Base-by-base conservation (phyloP, 2,888 invertebrate species). In the Fragum sueziense region DNA sequence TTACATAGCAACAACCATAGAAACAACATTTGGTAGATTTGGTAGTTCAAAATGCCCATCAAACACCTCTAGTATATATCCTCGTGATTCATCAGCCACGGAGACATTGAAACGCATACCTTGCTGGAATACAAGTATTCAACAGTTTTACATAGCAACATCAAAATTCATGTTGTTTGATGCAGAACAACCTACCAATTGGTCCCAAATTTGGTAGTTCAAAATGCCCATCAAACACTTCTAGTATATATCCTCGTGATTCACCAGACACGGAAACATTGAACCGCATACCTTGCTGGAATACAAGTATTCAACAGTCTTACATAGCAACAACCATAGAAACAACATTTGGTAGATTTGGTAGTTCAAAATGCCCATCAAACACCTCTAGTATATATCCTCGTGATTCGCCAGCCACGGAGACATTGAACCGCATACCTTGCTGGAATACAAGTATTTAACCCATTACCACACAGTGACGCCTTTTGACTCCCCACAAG, bases 161-260 rank as follows among this genome's bases (percentile, higher is more conserved):
- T n/a, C n/a, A n/a, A n/a, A n/a, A n/a, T n/a, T n/a, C n/a, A n/a
- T n/a, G n/a, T n/a, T n/a, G n/a, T n/a, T n/a, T n/a, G n/a, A n/a
- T n/a, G n/a, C n/a, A n/a, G n/a, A n/a, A n/a, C n/a, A n/a, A n/a
- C n/a, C n/a, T 61, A 95, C 96, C 99, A 88, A 99, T 99, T 0
- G 99, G 99, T 4, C 99, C 99, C 33, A 99, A 95, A 93, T 97
- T 96, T 0, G 99, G 99, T 70, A 99, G 94, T 77, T 96, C 95
- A 93, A 99, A 99, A 93, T 99, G 99, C 73, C 96, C 96, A 89
- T 98, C 97, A 92, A 96, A 99, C 0, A 99, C 98, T 94, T 99
- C 99, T 69, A 99, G 94, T 80, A 99, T 95, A 91, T 99, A 99
- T 17, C 95, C 95, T 62, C 95, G 89, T 3, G 96, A 95, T 0